Conservation (phyloP, 2,113 vertebrate genomes). For the human region DNA sequence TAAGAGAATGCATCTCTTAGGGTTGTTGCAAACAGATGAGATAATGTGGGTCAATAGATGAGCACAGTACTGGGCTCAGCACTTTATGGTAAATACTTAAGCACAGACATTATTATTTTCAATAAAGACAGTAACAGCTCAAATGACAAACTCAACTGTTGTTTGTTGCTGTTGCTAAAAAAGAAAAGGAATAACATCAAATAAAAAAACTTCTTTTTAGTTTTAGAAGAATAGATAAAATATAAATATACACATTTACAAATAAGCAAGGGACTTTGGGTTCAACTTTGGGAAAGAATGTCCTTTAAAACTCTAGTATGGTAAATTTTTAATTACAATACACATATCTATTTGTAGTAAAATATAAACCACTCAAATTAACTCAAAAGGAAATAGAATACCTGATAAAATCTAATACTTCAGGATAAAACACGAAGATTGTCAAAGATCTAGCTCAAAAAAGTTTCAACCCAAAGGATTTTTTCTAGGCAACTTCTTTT, state of each 20-base stretch:
- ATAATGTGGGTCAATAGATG: not conserved
- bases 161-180: not conserved
- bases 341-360: constrained; percentile 1
- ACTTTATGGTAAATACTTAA: not conserved
- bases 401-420: not conserved
- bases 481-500: not conserved
- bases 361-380: constrained; percentile 18
- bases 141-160: not conserved
- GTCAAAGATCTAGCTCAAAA: not conserved
- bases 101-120: not conserved
- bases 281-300: not conserved
- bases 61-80: not conserved
- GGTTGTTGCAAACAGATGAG: not conserved
- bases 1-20: not conserved
- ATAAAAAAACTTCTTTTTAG: not conserved
- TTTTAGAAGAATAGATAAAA: not conserved
- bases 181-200: not conserved
- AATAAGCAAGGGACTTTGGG: not conserved
- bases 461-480: not conserved
- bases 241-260: not conserved
- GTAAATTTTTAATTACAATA: not conserved
- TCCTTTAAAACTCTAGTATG: not conserved
- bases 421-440: not conserved
- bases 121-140: not conserved
- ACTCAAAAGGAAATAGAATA: not conserved